Base-by-base conservation (phyloP, 2,113 vertebrate genomes). In the Macquaria ambigua region DNA sequence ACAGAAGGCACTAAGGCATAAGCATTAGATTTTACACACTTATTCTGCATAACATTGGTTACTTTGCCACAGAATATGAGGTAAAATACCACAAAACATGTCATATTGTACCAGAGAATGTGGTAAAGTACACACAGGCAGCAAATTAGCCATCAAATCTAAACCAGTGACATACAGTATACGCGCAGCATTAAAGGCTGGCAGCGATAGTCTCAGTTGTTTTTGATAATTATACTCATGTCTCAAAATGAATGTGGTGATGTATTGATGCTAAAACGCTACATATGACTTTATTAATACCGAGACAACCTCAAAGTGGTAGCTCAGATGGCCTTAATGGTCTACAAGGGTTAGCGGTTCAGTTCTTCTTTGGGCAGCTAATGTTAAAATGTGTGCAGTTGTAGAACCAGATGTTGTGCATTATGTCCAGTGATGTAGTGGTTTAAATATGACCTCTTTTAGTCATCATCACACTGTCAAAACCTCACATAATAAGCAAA, bases 361-460 rank as follows among this genome's bases (percentile, higher is more conserved):
- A 64, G 1, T 25, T 74, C 10, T 20, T 62, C 23, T 48, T 50
- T 20, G 34, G 21, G 23, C 37, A 62, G 53, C 62, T 63, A 56
- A 79, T 79, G 62, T 15, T 58, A 61, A 59, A 74, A 50, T 43
- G 18, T 83, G 53, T 73, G 25, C 25, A 20, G 34, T 48, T 48
- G 21, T 75, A 48, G 63, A 68, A 25, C 50, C 73, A 88, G 73
- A 81, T 81, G 55, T 78, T 56, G 8, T 25, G 58, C 46, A 62
- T 62, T 78, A 52, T 31, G 34, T 61, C n/a, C 43, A 73, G 52
- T 71, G 23, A 39, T 75, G 66, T 6, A 18, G 43, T 28, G 5
- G 20, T 23, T 20, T 55, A 41, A 55, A 39, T 16, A 31, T 59
- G 18, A 50, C 20, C 20, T 18, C 31, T 12, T 59, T 72, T 21